Conservation (phyloP, 2,797 vertebrate genomes). For the Lagorchestes hirsutus region DNA sequence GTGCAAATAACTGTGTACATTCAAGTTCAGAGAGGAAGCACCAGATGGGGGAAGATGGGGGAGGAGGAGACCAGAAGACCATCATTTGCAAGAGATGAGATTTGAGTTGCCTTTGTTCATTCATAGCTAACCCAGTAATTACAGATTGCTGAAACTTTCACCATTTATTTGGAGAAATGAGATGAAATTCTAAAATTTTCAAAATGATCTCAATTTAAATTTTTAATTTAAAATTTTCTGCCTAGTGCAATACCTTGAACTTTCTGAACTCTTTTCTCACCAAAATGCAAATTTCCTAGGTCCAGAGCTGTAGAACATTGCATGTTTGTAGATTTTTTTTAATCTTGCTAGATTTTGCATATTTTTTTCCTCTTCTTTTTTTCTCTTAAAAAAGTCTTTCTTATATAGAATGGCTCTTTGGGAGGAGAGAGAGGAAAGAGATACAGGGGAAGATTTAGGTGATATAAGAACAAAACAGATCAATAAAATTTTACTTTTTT, state of each 20-base stretch:
- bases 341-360: neutral
- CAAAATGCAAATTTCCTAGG: neutral
- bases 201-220: neutral
- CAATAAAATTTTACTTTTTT: neutral
- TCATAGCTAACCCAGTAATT: neutral
- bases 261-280: neutral
- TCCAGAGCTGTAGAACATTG: neutral
- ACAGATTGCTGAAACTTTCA: neutral
- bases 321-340: neutral
- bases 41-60: neutral
- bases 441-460: neutral
- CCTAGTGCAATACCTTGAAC: neutral
- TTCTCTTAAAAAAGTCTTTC: neutral
- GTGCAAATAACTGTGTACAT: neutral
- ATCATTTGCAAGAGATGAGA: neutral
- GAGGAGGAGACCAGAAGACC: neutral
- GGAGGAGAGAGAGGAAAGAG: neutral
- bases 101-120: neutral
- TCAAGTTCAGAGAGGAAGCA: neutral
- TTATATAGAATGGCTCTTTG: neutral
- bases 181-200: neutral
- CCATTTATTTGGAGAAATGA: neutral
- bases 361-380: neutral
- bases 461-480: neutral
- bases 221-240: neutral